phyloP scores from a whole-genome alignment of 2,888 invertebrate species.

The Callimorpha dominula region DNA sequence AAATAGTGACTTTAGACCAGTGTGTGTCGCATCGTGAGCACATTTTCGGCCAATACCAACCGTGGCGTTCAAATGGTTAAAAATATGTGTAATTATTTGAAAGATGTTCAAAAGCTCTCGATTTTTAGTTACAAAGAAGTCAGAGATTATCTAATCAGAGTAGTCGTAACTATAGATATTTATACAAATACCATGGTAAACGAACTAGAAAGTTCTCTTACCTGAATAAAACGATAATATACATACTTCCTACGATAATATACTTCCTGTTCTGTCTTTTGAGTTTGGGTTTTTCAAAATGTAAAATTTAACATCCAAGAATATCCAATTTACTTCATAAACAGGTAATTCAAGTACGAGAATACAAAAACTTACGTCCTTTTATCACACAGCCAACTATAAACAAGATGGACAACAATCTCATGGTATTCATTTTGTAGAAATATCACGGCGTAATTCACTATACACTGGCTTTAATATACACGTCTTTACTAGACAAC shows the following conservation, averaged over 20 bases:
- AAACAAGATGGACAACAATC: neutral
- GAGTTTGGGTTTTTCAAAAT: neutral
- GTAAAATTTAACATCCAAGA: neutral
- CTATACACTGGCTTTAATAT: neutral
- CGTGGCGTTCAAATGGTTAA: no score
- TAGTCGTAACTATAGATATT: neutral
- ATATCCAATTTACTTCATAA: neutral
- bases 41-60: no score
- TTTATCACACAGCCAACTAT: slow-evolving; percentile 3
- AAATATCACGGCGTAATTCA: slow-evolving; percentile 6
- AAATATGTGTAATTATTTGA: no score
- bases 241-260: neutral
- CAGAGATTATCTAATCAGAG: neutral
- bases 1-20: no score
- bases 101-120: no score
- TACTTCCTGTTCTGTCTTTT: no score
- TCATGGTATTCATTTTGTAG: slow-evolving; percentile 9
- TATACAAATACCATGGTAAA: neutral
- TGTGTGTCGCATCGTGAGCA: no score
- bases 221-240: neutral
- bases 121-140: no score
- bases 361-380: slow-evolving; percentile 28
- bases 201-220: neutral
- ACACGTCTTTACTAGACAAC: slow-evolving; percentile 1
- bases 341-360: neutral